Base-by-base conservation (phyloP, 2,113 vertebrate genomes). In the Neomonachus schauinslandi region DNA sequence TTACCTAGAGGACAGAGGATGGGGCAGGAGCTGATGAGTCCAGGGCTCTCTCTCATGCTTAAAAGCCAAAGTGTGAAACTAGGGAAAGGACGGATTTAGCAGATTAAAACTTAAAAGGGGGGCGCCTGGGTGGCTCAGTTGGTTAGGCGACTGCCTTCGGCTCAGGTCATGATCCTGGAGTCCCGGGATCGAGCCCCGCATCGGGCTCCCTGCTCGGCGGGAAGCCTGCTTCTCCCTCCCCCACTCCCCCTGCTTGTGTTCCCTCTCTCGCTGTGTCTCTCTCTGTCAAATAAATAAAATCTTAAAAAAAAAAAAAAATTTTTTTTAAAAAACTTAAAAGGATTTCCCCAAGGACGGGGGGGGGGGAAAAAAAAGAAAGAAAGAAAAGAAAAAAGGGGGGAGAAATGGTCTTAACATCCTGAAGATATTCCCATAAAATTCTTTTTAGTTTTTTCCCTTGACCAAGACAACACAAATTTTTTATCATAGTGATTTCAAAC, bases 81-180 rank as follows among this genome's bases (percentile, higher is more conserved):
- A 21, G 72, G 53, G 36, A 83, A 91, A 76, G 81, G 46, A 55
- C 33, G n/a, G 72, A 57, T 55, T 89, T 22, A 71, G 33, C 67
- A 97, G n/a, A 94, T 79, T 74, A 74, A 97, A 97, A 93, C 33
- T 33, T 72, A 77, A 87, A 95, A 91, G 51, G 67, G n/a, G n/a
- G n/a, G n/a, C n/a, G n/a, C n/a, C n/a, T n/a, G n/a, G n/a, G n/a
- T n/a, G n/a, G n/a, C n/a, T n/a, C n/a, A n/a, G n/a, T n/a, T n/a
- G n/a, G n/a, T n/a, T n/a, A n/a, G n/a, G n/a, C n/a, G n/a, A n/a
- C n/a, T n/a, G n/a, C n/a, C n/a, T n/a, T n/a, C n/a, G n/a, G n/a
- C n/a, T n/a, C n/a, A n/a, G n/a, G n/a, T n/a, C n/a, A n/a, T n/a
- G n/a, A n/a, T n/a, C n/a, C n/a, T n/a, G n/a, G n/a, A n/a, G n/a